These are phyloP conservation scores for Diadegma fenestrale DNA, from an alignment of 2,888 invertebrate genomes.

Conservation along the genomic window DNA sequence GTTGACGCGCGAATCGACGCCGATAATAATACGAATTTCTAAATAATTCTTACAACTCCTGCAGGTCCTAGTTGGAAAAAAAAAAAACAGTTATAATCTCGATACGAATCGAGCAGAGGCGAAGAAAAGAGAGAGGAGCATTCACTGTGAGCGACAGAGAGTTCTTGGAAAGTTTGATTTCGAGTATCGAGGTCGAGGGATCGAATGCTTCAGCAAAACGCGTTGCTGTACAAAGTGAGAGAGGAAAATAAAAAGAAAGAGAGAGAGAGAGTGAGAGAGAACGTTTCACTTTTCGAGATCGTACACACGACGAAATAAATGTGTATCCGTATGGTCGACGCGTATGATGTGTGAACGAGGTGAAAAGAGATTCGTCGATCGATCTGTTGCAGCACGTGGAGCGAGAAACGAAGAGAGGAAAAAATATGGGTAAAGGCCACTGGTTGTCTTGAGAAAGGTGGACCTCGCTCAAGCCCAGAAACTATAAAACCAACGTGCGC, in stretches of 20 bases:
- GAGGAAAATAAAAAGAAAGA: slow-evolving; percentile 35
- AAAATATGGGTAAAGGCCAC: slow-evolving; percentile 64
- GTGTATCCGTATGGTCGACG: neutral
- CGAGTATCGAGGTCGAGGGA: slow-evolving; percentile 67
- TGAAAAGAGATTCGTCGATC: slow-evolving; percentile 53
- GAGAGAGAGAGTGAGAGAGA: slow-evolving; percentile 53
- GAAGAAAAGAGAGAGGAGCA: slow-evolving; percentile 50
- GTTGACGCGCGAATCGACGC: neutral
- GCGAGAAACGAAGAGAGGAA: slow-evolving; percentile 44
- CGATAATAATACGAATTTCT: neutral
- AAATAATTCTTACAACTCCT: neutral
- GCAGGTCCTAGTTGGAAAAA: neutral
- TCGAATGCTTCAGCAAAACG: slow-evolving; percentile 41
- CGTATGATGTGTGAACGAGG: slow-evolving; percentile 27
- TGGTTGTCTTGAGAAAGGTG: slow-evolving; percentile 42
- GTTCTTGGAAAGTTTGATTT: slow-evolving; percentile 69
- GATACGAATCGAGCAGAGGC: neutral
- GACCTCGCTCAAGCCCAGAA: neutral
- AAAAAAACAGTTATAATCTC: slow-evolving; percentile 3
- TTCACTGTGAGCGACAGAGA: slow-evolving; percentile 56
- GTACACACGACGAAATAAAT: slow-evolving; percentile 3
- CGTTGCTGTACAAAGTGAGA: slow-evolving; percentile 22
- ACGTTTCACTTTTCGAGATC: slow-evolving; percentile 66
- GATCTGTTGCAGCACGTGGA: slow-evolving; percentile 52
- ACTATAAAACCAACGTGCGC: slow-evolving; percentile 6